Evolutionary conservation across 2,113 vertebrate species (phyloP).

Genomic region (Anarrhichthys ocellatus): DNA sequence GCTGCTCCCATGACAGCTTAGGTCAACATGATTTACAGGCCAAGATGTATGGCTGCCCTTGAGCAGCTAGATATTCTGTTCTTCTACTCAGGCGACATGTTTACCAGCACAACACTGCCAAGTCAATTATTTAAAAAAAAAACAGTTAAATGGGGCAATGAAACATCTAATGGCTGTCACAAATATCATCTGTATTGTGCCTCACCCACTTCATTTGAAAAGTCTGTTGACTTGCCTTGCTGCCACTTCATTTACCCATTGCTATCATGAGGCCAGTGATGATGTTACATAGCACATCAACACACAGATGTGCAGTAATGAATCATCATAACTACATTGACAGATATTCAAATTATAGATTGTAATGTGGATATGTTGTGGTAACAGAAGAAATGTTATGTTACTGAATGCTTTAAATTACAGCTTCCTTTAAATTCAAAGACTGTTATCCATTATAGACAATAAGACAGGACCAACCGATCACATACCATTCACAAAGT

Average conservation of each 20-base stretch:
- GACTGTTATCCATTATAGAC: background rate
- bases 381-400: background rate
- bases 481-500: background rate
- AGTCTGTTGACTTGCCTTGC: slow-evolving; percentile 34
- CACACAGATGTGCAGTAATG: background rate
- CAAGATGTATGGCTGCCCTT: slow-evolving; percentile 69
- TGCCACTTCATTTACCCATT: slow-evolving; percentile 33
- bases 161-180: slow-evolving; percentile 34
- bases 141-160: slow-evolving; percentile 1
- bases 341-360: background rate
- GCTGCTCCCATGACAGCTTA: slow-evolving; percentile 59
- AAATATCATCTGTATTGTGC: slow-evolving; percentile 34
- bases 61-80: slow-evolving; percentile 37
- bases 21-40: slow-evolving; percentile 73
- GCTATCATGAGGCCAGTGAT: slow-evolving; percentile 24
- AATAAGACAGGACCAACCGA: background rate
- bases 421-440: background rate
- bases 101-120: slow-evolving; percentile 25
- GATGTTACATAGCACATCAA: slow-evolving; percentile 8
- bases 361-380: background rate
- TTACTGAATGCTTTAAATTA: background rate
- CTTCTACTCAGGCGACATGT: slow-evolving; percentile 31
- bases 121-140: slow-evolving; percentile 5
- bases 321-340: slow-evolving; percentile 24
- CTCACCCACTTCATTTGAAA: slow-evolving; percentile 31